Evolutionary conservation across 1,140 invertebrate species (phyloP).

Genomic region (Drosophila tropicalis): DNA sequence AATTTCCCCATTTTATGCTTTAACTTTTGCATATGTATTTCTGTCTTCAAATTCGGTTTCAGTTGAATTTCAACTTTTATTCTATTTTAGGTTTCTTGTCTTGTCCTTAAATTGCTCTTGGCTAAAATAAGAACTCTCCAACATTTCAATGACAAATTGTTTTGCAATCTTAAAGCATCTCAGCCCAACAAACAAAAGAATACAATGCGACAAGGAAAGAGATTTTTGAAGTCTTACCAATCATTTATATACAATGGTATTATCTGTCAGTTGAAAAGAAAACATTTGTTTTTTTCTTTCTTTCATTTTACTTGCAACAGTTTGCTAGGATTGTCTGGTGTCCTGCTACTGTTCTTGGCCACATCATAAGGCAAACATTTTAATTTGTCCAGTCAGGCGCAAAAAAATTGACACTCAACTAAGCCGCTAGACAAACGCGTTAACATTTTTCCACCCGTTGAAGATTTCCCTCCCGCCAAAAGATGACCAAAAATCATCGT

Average conservation of each 20-base stretch:
- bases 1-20: too few relatives aligned
- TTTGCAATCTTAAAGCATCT: not conserved
- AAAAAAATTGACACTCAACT: conserved; percentile 72
- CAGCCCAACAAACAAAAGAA: not conserved
- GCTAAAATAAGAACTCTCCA: not conserved
- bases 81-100: not conserved
- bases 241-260: conserved; percentile 4
- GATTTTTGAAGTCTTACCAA: not conserved
- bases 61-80: too few relatives aligned
- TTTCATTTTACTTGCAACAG: conserved; percentile 6
- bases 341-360: conserved; percentile 42
- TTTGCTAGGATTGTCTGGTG: conserved; percentile 15
- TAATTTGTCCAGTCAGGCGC: conserved; percentile 59
- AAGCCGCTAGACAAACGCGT: conserved; percentile 55
- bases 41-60: too few relatives aligned
- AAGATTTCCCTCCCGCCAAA: not conserved
- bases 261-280: not conserved
- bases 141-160: conserved; percentile 6
- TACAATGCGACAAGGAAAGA: not conserved
- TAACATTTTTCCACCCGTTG: not conserved
- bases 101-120: not conserved
- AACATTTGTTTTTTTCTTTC: not conserved
- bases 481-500: conserved; percentile 46
- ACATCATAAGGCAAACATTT: conserved; percentile 75
- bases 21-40: too few relatives aligned